phyloP scores from a whole-genome alignment of 2,797 vertebrate genomes.

The Ptychobarbus kaznakovi region DNA sequence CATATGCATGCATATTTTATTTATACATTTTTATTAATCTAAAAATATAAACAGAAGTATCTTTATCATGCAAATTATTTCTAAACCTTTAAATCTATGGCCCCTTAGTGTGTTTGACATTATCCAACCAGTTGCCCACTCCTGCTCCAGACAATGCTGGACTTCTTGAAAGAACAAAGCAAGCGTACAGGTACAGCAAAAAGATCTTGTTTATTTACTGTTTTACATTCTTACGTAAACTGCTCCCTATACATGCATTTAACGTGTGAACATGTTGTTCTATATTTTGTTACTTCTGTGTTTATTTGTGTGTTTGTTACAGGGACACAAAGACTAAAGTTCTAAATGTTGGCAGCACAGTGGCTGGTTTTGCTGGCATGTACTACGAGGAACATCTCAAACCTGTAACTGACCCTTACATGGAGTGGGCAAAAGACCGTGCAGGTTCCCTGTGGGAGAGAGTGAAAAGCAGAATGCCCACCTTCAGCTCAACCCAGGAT shows the following conservation, averaged over 20 bases:
- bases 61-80: background rate
- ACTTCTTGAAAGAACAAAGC: slow-evolving; percentile 56
- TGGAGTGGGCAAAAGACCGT: slow-evolving; percentile 64
- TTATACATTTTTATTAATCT: background rate
- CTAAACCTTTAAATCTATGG: background rate
- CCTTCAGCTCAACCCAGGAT: background rate
- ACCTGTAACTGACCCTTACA: slow-evolving; percentile 61
- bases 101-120: slow-evolving; percentile 62
- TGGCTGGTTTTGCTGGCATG: slow-evolving; percentile 45
- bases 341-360: slow-evolving; percentile 19
- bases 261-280: background rate
- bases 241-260: background rate
- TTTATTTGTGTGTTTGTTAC: slow-evolving; percentile 29
- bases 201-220: background rate
- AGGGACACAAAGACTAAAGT: slow-evolving; percentile 57
- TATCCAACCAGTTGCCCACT: slow-evolving; percentile 31
- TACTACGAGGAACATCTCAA: slow-evolving; percentile 78
- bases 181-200: slow-evolving; percentile 49
- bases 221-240: background rate
- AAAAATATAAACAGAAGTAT: background rate
- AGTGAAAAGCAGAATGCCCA: slow-evolving; percentile 54
- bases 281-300: background rate
- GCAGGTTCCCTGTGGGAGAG: slow-evolving; percentile 61
- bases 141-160: slow-evolving; percentile 41
- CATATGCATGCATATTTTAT: slow-evolving; percentile 6